Evolutionary conservation across 2,888 invertebrate species (phyloP).

Genomic region (Margaritifera margaritifera): DNA sequence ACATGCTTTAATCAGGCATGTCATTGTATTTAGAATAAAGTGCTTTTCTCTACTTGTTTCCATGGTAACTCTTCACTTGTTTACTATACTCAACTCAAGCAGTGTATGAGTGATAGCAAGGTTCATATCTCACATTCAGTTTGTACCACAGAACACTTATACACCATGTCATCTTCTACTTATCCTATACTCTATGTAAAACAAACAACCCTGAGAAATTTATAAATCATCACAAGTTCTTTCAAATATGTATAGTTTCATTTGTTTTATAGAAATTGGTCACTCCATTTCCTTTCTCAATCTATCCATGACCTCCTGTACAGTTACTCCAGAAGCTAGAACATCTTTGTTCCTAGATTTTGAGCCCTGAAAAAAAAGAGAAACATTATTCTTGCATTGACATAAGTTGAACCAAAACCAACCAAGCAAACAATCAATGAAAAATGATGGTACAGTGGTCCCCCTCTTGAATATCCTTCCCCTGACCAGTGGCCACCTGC

Average conservation of each 20-base stretch:
- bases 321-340: conserved; percentile 30
- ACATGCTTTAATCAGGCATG: conserved; percentile 59
- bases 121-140: too few relatives aligned
- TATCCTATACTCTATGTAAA: too few relatives aligned
- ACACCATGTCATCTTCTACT: too few relatives aligned
- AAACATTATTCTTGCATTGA: neutral
- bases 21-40: conserved; percentile 48
- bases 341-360: conserved; percentile 51
- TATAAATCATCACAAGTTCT: too few relatives aligned
- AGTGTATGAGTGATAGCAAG: too few relatives aligned
- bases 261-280: too few relatives aligned
- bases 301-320: conserved; percentile 29
- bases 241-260: too few relatives aligned
- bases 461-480: too few relatives aligned
- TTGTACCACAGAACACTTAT: too few relatives aligned
- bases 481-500: too few relatives aligned
- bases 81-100: neutral
- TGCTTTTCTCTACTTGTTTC: conserved; percentile 50
- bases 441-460: too few relatives aligned
- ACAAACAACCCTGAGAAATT: too few relatives aligned
- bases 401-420: neutral
- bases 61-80: conserved; percentile 21
- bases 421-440: neutral
- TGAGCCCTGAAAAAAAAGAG: conserved; percentile 45
- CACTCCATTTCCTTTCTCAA: conserved; percentile 25